Evolutionary conservation across 2,797 vertebrate species (phyloP).

Genomic region (Poecilia velifera): DNA sequence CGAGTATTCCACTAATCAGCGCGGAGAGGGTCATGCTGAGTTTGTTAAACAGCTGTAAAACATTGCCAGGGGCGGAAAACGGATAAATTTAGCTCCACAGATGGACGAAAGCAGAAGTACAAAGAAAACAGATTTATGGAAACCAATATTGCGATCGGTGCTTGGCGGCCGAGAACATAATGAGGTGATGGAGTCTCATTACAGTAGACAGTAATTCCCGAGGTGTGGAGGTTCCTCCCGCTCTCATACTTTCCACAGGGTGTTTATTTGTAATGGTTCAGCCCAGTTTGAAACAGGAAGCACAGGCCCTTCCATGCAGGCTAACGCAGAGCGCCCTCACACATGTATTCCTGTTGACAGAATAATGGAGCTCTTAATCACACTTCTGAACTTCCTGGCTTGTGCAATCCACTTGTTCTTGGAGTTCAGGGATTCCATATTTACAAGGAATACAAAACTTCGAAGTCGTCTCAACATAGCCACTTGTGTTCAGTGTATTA

Average conservation of each 20-base stretch:
- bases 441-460: too few species aligned
- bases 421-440: conserved; percentile 8
- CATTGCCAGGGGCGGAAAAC: conserved; percentile 37
- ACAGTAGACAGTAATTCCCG: conserved; percentile 20
- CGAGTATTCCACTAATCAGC: conserved; percentile 44
- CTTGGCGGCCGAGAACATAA: conserved; percentile 24
- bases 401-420: conserved; percentile 49
- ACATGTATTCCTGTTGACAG: conserved; percentile 45
- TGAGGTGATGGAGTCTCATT: conserved; percentile 31
- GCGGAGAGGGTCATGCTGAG: conserved; percentile 39
- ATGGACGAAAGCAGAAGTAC: conserved; percentile 27
- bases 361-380: conserved; percentile 53
- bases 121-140: conserved; percentile 43
- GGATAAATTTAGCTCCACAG: conserved; percentile 39
- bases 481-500: not conserved
- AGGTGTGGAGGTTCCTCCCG: conserved; percentile 25
- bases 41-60: conserved; percentile 51
- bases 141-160: conserved; percentile 46
- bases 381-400: conserved; percentile 61
- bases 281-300: conserved; percentile 66
- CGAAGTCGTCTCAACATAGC: not conserved
- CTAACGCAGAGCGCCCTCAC: conserved; percentile 22
- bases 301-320: conserved; percentile 49
- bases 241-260: conserved; percentile 56
- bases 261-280: conserved; percentile 62